Evolutionary conservation across 2,797 vertebrate species (phyloP).

Genomic region (Netta rufina): DNA sequence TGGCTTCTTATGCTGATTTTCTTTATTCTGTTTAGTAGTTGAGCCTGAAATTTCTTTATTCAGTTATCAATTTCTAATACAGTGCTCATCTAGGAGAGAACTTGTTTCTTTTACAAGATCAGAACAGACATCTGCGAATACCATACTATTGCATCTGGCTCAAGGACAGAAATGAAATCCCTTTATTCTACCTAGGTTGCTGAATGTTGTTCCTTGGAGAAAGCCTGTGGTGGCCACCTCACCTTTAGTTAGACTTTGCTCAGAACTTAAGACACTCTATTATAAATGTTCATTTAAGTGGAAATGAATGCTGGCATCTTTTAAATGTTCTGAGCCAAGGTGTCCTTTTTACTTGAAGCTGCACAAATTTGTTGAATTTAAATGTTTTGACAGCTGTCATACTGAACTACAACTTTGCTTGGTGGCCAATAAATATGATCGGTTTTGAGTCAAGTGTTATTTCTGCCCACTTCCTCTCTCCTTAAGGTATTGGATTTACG

Average conservation of each 20-base stretch:
- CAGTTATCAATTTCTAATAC: background rate
- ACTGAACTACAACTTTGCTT: background rate
- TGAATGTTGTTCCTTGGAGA: background rate
- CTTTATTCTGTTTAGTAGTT: slow-evolving; percentile 20
- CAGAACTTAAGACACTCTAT: background rate
- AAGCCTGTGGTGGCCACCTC: background rate
- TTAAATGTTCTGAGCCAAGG: background rate
- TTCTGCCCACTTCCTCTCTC: background rate
- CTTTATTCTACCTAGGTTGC: background rate
- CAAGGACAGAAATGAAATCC: background rate
- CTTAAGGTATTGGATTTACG: background rate
- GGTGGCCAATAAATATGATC: background rate
- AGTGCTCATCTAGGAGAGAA: background rate
- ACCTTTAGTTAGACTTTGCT: background rate
- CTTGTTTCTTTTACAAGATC: background rate
- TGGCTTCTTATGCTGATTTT: background rate
- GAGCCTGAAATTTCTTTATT: background rate
- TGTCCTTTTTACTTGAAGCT: background rate
- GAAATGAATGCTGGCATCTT: background rate
- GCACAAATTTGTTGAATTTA: background rate
- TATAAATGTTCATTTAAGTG: background rate
- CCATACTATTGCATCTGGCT: background rate
- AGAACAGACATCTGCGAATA: background rate
- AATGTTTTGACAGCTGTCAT: background rate
- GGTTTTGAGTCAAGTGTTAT: background rate